Conservation (phyloP, 2,888 invertebrate genomes). For the Pseudococcus viburni region DNA sequence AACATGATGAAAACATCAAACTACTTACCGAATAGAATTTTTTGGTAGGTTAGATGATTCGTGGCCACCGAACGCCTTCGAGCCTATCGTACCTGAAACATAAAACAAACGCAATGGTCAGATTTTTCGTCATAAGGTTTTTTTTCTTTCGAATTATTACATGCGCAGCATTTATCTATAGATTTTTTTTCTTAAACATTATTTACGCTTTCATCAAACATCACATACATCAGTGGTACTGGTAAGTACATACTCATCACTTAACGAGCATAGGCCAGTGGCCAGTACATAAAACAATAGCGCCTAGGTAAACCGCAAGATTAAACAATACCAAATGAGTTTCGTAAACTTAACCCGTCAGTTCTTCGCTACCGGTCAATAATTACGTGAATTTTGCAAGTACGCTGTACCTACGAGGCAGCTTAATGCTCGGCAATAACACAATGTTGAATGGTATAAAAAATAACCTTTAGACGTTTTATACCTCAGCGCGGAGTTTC, state of each 20-base stretch:
- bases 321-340: slow-evolving; percentile 49
- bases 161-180: neutral
- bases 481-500: neutral
- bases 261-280: slow-evolving; percentile 9
- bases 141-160: neutral
- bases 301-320: slow-evolving; percentile 31
- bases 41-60: slow-evolving; percentile 44
- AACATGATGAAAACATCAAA: slow-evolving; percentile 48
- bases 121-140: neutral
- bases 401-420: neutral
- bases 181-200: neutral
- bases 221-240: neutral
- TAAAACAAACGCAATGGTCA: neutral
- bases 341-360: slow-evolving; percentile 37
- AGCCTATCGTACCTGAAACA: slow-evolving; percentile 32
- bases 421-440: neutral
- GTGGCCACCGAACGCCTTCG: slow-evolving; percentile 46
- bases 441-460: neutral
- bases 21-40: slow-evolving; percentile 24
- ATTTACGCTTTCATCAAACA: slow-evolving; percentile 16
- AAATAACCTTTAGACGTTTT: slow-evolving; percentile 20
- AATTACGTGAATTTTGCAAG: slow-evolving; percentile 43
- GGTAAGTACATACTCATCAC: neutral
- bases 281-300: slow-evolving; percentile 29
- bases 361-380: slow-evolving; percentile 44